Conservation (phyloP, 2,113 vertebrate species). For the Clarias gariepinus region DNA sequence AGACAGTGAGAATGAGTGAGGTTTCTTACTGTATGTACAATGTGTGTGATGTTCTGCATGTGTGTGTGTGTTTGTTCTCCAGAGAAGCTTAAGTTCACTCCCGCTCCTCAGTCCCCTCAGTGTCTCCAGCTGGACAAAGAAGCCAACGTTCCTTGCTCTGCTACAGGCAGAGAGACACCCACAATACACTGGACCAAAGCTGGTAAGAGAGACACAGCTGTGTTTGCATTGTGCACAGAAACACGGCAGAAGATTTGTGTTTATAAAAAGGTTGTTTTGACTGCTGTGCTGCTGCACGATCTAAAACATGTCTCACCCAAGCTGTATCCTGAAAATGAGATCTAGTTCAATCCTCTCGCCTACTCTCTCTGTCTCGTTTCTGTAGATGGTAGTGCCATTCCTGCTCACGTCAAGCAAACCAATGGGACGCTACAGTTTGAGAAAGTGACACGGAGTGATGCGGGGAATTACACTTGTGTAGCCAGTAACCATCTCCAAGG, state of each 20-base stretch:
- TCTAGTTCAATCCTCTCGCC: neutral
- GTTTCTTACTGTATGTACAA: no score
- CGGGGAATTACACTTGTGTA: conserved; percentile 90
- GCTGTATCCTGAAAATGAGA: neutral
- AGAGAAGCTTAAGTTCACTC: conserved; percentile 98
- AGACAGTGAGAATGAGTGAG: no score
- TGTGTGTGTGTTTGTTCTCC: conserved; percentile 57
- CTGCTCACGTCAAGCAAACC: conserved; percentile 78
- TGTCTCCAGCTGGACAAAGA: conserved; percentile 94
- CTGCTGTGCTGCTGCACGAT: neutral
- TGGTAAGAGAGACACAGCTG: conserved; percentile 70
- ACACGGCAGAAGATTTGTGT: neutral
- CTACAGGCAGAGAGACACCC: conserved; percentile 85
- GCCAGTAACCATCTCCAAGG: conserved; percentile 91
- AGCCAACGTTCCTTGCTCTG: conserved; percentile 86
- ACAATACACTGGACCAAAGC: conserved; percentile 90
- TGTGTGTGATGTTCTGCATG: neutral
- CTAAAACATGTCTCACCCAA: neutral
- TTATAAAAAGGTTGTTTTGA: neutral
- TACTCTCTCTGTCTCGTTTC: conserved; percentile 5
- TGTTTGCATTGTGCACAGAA: neutral
- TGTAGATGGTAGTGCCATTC: conserved; percentile 86
- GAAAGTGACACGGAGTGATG: conserved; percentile 85
- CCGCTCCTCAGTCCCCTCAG: conserved; percentile 84
- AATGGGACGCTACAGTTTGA: conserved; percentile 84